These are phyloP conservation scores for Misgurnus mizolepis DNA, from an alignment of 2,113 vertebrate genomes.

Conservation along the genomic window DNA sequence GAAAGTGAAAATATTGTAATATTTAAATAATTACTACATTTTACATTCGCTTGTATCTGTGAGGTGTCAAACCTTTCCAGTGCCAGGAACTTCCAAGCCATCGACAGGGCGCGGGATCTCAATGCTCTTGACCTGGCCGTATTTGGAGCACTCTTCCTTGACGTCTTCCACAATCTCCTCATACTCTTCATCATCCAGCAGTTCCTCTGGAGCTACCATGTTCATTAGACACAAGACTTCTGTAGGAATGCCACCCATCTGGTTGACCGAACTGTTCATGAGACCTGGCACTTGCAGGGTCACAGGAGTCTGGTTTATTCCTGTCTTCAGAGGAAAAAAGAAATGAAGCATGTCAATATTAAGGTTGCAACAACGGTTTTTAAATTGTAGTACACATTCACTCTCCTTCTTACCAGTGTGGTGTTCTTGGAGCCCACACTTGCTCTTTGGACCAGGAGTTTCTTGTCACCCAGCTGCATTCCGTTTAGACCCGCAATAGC, in stretches of 20 bases:
- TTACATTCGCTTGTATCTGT: neutral
- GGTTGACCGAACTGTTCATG: slow-evolving; percentile 85
- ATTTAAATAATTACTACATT: too few relatives aligned
- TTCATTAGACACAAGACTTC: slow-evolving; percentile 94
- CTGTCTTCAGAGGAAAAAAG: slow-evolving; percentile 74
- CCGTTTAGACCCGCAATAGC: slow-evolving; percentile 90
- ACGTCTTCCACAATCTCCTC: slow-evolving; percentile 94
- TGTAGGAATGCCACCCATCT: slow-evolving; percentile 91
- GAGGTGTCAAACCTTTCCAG: slow-evolving; percentile 65
- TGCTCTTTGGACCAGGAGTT: slow-evolving; percentile 90
- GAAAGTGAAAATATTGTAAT: neutral
- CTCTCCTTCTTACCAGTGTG: slow-evolving; percentile 78
- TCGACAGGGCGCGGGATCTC: slow-evolving; percentile 92
- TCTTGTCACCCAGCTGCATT: slow-evolving; percentile 94
- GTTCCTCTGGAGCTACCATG: slow-evolving; percentile 91
- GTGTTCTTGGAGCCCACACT: slow-evolving; percentile 93
- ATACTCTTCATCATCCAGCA: slow-evolving; percentile 90
- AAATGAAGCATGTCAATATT: neutral
- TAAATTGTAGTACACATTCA: neutral
- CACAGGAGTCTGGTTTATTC: slow-evolving; percentile 92
- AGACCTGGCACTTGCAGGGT: slow-evolving; percentile 91
- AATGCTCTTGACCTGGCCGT: slow-evolving; percentile 90
- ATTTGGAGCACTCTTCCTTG: slow-evolving; percentile 90
- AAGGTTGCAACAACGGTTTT: neutral
- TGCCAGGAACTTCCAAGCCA: slow-evolving; percentile 79